Evolutionary conservation across 2,113 vertebrate species (phyloP).

Genomic region (Arizona elegans): DNA sequence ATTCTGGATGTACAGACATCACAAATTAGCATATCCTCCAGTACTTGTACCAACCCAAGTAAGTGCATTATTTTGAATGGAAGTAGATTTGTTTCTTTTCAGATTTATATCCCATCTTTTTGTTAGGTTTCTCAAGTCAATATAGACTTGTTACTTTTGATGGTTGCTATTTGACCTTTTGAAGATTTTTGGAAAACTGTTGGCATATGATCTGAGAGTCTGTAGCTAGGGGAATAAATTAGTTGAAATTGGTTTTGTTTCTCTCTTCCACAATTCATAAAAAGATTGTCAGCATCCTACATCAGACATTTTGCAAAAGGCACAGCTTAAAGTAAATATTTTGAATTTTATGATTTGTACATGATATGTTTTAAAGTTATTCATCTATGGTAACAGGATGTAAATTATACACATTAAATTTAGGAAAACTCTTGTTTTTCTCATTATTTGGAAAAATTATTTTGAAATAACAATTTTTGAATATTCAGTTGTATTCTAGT

Average conservation of each 20-base stretch:
- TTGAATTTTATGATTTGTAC: not conserved
- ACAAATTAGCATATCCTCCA: slow-evolving; percentile 96
- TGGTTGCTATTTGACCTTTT: not conserved
- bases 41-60: slow-evolving; percentile 98
- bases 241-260: not conserved
- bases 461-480: not conserved
- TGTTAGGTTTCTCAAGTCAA: not conserved
- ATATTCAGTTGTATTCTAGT: not conserved
- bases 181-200: not conserved
- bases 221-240: not conserved
- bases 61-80: slow-evolving; percentile 57
- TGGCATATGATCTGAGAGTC: not conserved
- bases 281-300: not conserved
- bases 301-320: not conserved
- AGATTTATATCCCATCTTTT: not conserved
- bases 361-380: not conserved
- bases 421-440: not conserved
- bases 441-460: not conserved
- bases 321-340: not conserved
- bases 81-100: not conserved
- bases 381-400: not conserved
- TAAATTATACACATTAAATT: not conserved
- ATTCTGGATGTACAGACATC: slow-evolving; percentile 98
- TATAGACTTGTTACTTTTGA: not conserved
- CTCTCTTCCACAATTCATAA: not conserved